Conservation (phyloP, 2,888 invertebrate species). For the Helobdella robusta region DNA sequence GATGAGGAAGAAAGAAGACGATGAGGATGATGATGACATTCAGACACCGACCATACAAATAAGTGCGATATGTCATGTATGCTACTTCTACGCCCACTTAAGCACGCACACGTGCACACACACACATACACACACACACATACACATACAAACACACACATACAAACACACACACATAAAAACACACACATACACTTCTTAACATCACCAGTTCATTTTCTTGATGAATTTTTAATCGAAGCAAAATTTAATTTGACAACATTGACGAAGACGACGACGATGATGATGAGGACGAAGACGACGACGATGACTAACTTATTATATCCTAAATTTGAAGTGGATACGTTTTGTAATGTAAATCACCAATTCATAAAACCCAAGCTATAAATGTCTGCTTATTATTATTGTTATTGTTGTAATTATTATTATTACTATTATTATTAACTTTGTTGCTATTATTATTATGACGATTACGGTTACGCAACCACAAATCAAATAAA, state of each 20-base stretch:
- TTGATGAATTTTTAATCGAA: too few species aligned
- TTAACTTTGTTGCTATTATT: neutral
- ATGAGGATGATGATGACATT: neutral
- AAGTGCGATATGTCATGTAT: too few species aligned
- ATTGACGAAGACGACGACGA: neutral
- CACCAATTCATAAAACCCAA: neutral
- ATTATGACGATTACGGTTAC: neutral
- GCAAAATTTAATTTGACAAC: too few species aligned
- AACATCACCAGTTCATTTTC: too few species aligned
- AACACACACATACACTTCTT: too few species aligned
- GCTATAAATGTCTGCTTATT: neutral
- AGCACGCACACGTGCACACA: too few species aligned
- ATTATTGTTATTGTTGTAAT: neutral
- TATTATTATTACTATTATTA: neutral
- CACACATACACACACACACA: too few species aligned
- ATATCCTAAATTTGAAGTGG: neutral
- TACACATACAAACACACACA: too few species aligned
- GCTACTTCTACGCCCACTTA: too few species aligned
- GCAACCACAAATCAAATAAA: neutral
- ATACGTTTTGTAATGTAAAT: neutral
- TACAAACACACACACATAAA: too few species aligned
- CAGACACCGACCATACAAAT: neutral
- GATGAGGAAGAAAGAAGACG: neutral
- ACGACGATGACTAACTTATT: neutral
- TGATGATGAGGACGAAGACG: neutral